Base-by-base conservation (phyloP, 1,140 invertebrate species). In the Euglossa dilemma region DNA sequence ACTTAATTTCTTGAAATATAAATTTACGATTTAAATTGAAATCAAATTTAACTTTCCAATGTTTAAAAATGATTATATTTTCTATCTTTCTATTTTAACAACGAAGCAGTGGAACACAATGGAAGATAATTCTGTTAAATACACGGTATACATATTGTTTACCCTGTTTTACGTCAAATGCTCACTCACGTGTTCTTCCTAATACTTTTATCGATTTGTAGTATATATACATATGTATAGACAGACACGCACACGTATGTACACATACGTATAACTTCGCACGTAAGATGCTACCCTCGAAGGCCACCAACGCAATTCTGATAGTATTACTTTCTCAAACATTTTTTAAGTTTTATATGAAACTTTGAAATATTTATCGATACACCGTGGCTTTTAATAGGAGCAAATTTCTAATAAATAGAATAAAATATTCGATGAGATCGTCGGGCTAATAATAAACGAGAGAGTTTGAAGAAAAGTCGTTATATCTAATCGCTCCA, bases 151-250 rank as follows among this genome's bases (percentile, higher is more conserved):
- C 12, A 11, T 43, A 59, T 74, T 45, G 71, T 74, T 61, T 47
- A 74, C 36, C 14, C 28, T 20, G 36, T 25, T 56, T 69, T 47
- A 56, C 52, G 43, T 78, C 47, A 67, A 52, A 56, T 43, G 63
- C 9, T 70, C 43, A 78, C 12, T n/a, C 43, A 56, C 63, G 52
- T 78, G 63, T 3, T 63, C 43, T 67, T 78, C 12, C 20, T 23
- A 20, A 78, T 56, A n/a, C 12, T 25, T 1, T 11, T 56, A 72
- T 57, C 11, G 67, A 63, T 72, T n/a, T 61, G 20, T 50, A 23
- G 7, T 36, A 36, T 16, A 45, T 45, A 43, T 59, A 45, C 14
- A 54, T 16, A 43, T 6, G 23, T 20, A 12, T 23, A 5, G 5
- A 23, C 0, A 36, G 1, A 36, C 36, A 36, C 36, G 36, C 36